Conservation (phyloP, 2,888 invertebrate genomes). For the Clepsis dumicolana region DNA sequence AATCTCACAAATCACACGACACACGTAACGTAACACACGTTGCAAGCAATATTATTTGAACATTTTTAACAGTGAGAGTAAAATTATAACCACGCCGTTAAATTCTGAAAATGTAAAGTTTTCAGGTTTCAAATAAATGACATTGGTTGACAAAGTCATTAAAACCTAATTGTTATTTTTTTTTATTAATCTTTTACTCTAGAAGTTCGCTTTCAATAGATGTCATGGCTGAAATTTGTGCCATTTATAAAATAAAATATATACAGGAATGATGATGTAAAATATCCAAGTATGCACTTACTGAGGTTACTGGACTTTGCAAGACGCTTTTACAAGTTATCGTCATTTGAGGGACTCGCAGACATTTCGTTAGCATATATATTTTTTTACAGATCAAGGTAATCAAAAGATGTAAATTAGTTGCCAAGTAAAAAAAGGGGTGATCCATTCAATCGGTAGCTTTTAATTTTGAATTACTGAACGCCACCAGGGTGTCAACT, state of each 20-base stretch:
- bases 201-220: neutral
- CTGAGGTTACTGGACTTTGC: neutral
- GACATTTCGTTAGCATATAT: neutral
- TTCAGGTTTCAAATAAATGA: neutral
- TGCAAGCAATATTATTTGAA: neutral
- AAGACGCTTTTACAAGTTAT: neutral
- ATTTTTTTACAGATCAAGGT: neutral
- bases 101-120: neutral
- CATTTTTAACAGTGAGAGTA: neutral
- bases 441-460: neutral
- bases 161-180: neutral
- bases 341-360: neutral
- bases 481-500: neutral
- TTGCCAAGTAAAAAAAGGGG: neutral
- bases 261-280: neutral
- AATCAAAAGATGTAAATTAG: neutral
- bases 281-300: neutral
- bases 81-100: neutral
- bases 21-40: neutral
- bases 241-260: neutral
- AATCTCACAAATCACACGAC: neutral
- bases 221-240: constrained; percentile 4
- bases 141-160: neutral
- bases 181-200: neutral
- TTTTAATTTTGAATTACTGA: neutral